Evolutionary conservation across 2,113 vertebrate genomes (phyloP).

Genomic region (Sinocyclocheilus anshuiensis): DNA sequence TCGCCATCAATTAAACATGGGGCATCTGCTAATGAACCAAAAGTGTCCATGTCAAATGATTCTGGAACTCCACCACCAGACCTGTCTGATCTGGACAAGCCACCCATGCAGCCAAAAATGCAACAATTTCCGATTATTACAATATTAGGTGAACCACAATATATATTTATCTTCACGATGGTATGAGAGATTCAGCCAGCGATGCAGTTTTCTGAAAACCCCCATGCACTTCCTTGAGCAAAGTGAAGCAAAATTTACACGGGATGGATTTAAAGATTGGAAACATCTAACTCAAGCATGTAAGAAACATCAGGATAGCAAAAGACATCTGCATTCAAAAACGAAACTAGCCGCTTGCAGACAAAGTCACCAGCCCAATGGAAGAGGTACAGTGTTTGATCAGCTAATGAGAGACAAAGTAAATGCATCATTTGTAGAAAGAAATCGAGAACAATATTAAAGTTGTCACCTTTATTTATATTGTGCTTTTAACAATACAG

Average conservation of each 20-base stretch:
- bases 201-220: constrained; percentile 35
- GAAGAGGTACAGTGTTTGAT: background rate
- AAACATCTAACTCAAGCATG: constrained; percentile 33
- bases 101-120: background rate
- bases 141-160: background rate
- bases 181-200: no score
- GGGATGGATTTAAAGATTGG: constrained; percentile 41
- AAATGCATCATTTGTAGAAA: no score
- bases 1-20: background rate
- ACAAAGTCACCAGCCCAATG: background rate
- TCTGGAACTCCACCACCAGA: background rate
- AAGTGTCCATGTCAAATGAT: background rate
- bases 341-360: background rate
- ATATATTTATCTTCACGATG: no score
- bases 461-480: no score
- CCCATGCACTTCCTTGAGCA: constrained; percentile 26
- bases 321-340: constrained; percentile 28
- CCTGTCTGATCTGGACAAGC: background rate
- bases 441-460: no score
- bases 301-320: constrained; percentile 31
- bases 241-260: constrained; percentile 13
- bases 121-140: background rate
- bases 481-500: no score
- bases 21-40: background rate
- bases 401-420: no score